Conservation (phyloP, 2,113 vertebrate genomes). For the Thamnophis sirtalis region DNA sequence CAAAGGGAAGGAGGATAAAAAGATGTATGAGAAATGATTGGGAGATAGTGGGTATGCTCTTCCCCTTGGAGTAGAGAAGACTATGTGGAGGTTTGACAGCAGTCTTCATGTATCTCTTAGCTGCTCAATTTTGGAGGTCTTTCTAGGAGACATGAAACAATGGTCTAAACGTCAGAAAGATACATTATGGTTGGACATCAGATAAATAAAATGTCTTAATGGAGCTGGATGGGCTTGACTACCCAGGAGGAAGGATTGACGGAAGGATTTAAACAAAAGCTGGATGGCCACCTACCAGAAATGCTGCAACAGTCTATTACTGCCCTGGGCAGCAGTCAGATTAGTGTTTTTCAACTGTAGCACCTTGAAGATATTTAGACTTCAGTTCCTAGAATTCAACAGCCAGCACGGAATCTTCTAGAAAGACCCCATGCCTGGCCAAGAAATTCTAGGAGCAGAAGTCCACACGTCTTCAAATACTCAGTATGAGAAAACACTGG, state of each 20-base stretch:
- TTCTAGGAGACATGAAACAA: neutral
- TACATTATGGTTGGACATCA: neutral
- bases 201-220: neutral
- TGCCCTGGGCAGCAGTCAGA: neutral
- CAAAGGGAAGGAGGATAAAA: neutral
- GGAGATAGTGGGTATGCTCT: neutral
- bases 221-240: neutral
- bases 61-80: neutral
- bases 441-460: too few relatives aligned
- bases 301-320: too few relatives aligned
- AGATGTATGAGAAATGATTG: neutral
- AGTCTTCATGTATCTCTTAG: neutral
- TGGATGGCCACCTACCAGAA: neutral
- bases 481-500: too few relatives aligned
- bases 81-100: neutral
- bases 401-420: too few relatives aligned
- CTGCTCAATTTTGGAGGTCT: neutral
- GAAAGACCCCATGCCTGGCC: too few relatives aligned
- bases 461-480: too few relatives aligned
- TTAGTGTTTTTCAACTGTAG: too few relatives aligned
- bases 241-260: too few relatives aligned
- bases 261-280: neutral
- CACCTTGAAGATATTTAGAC: too few relatives aligned
- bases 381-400: too few relatives aligned
- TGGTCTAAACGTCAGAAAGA: neutral